Percentiles rank a stretch among this genome's conserved stretches.
Evolutionary conservation across 1,140 invertebrate species (phyloP).

Genomic region (Pristionchus pacificus): DNA sequence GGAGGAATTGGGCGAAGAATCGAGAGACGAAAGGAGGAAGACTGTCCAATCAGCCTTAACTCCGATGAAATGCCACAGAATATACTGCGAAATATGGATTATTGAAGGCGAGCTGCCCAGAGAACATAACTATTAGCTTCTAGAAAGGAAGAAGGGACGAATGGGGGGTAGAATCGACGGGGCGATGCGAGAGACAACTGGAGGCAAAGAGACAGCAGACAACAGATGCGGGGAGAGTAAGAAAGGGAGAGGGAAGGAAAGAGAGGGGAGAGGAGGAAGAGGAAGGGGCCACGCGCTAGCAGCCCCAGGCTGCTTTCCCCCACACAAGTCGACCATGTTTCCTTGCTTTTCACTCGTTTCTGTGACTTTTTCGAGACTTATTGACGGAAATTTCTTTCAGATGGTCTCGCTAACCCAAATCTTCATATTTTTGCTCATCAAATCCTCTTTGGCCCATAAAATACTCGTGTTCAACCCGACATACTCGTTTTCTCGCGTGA

Average conservation of each 20-base stretch:
- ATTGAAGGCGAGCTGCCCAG: too few species aligned
- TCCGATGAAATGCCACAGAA: too few species aligned
- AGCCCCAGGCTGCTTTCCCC: background rate
- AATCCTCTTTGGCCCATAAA: background rate
- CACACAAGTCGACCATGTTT: background rate
- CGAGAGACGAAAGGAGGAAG: too few species aligned
- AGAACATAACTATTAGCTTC: too few species aligned
- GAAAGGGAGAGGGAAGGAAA: background rate
- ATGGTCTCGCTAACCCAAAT: background rate
- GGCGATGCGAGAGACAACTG: too few species aligned
- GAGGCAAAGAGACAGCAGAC: too few species aligned
- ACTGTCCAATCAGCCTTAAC: too few species aligned
- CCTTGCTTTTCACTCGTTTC: background rate
- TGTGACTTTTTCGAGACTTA: background rate
- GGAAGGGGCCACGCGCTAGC: background rate
- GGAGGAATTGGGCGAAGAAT: too few species aligned
- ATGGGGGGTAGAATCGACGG: too few species aligned
- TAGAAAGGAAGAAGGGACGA: too few species aligned
- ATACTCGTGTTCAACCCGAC: background rate
- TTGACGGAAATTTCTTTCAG: background rate
- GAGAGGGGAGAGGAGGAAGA: background rate
- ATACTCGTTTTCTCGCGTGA: background rate
- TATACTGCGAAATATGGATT: too few species aligned
- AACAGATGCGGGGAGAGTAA: background rate
- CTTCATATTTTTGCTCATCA: background rate